Base-by-base conservation (phyloP, 2,113 vertebrate genomes). In the Neoarius graeffei region DNA sequence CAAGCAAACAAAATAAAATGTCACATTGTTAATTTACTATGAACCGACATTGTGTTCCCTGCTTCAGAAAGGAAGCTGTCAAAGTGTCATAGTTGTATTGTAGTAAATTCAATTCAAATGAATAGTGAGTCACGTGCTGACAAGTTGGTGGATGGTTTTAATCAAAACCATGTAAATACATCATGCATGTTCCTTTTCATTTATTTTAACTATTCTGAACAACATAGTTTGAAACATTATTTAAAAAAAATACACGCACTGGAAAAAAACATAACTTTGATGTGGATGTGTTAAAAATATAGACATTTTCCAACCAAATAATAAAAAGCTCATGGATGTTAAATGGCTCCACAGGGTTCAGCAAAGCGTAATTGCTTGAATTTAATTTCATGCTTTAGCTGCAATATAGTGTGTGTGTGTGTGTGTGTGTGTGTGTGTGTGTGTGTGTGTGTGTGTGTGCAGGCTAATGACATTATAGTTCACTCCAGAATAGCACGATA, bases 331-430 rank as follows among this genome's bases (percentile, higher is more conserved):
- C 60, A 64, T 79, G 84, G 67, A 83, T 62, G 54, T 64, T 73
- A 83, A 20, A 86, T 54, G 69, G 59, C 64, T 60, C 71, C 35
- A 52, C 42, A 86, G 83, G 20, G 59, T 27, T 83, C 64, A 66
- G n/a, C 60, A 85, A 88, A 85, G 64, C 59, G 25, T 56, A 23
- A 60, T 50, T 54, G 13, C 48, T 69, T 30, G 27, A 90, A 88
- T 79, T 86, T 2, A 66, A 83, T 90, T 88, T 86, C 13, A 88
- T 77, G 81, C 60, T 69, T 74, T 71, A 57, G 54, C 74, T 87
- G 81, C 52, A 80, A 83, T 87, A 7, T 42, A 3, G 35, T 42
- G 35, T 42, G 35, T 42, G 35, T 42, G 35, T 56, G 14, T 67
- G 42, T 66, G 60, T 54, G 3, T n/a, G 23, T 56, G 14, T 67